Evolutionary conservation across 2,113 vertebrate species (phyloP), one percentile per base, ranked within the genome.

Genomic region (Cyanoramphus novaezelandiae): DNA sequence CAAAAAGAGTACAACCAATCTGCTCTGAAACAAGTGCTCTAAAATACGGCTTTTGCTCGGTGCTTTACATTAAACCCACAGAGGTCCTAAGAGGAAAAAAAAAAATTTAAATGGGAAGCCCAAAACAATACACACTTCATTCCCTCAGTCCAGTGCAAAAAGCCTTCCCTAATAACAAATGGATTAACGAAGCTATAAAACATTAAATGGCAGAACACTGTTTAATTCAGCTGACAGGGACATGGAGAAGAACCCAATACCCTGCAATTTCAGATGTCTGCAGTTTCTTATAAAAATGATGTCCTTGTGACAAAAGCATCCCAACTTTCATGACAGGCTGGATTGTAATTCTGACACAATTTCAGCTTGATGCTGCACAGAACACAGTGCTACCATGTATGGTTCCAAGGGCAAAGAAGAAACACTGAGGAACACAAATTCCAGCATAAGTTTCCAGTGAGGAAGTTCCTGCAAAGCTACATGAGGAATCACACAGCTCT

Each of bases 331-430:
- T 37, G 18, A 37, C 18, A 33, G 49, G 35, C 31, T 57, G 65
- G 60, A 14, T 29, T 44, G 67, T 6, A 49, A 57, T 16, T 44
- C 24, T 27, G 21, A 4, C 9, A 23, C 2, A 0, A 62, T 28
- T 39, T 33, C 79, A 47, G 46, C 20, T 44, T 5, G 5, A 7
- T 18, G 33, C 24, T 33, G 24, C 17, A 9, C 35, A 52, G 25
- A 29, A 2, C 24, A 7, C 2, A 1, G 49, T 1, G 3, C 18
- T 15, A 6, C 24, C 1, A 1, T 4, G 14, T 13, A 4, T 0
- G 13, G 49, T 19, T 49, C 44, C 27, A 23, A 8, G 43, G 49
- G 27, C 39, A 18, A 33, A 17, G 64, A 31, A 24, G 31, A 39
- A 67, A 35, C 50, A 9, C 12, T 1, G 19, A 49, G 49, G n/a